A percentile compares a stretch with the other conserved stretches of the same genome.
These are phyloP conservation scores for Xestoiulus laeticollis DNA, from an alignment of 2,888 invertebrate species.

Conservation along the genomic window DNA sequence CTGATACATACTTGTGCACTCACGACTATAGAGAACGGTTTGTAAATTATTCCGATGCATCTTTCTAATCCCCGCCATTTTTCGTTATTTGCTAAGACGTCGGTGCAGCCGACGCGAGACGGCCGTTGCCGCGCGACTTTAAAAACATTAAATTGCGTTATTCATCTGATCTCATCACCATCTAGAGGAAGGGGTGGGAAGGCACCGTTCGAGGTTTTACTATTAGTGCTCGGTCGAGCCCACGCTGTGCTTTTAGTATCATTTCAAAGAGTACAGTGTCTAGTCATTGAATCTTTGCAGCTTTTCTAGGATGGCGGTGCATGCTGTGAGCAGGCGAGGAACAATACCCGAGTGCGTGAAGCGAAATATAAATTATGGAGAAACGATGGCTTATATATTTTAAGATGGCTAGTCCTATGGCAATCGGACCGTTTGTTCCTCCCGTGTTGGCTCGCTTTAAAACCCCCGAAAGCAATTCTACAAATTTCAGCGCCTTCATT, in stretches of 20 bases:
- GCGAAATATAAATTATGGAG: neutral
- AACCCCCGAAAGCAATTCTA: neutral
- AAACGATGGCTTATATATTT: neutral
- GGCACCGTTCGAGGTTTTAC: neutral
- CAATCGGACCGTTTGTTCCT: neutral
- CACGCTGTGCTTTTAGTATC: neutral
- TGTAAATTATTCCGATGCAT: neutral
- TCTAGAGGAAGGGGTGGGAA: neutral
- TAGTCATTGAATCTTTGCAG: slow-evolving; percentile 31
- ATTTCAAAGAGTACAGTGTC: neutral
- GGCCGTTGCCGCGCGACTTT: neutral
- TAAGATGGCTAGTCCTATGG: neutral
- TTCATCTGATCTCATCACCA: slow-evolving; percentile 35
- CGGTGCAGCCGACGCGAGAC: neutral
- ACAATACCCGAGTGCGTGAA: neutral
- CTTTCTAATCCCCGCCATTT: neutral
- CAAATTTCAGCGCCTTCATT: neutral
- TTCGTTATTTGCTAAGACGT: neutral
- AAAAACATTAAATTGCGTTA: neutral
- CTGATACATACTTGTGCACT: neutral
- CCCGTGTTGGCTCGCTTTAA: neutral
- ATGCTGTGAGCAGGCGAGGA: neutral
- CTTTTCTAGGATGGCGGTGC: neutral
- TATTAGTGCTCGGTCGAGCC: neutral
- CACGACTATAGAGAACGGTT: neutral